Base-by-base conservation (phyloP, 37 sponge, comb jelly and placozoan species). In the Chondrosia reniformis region DNA sequence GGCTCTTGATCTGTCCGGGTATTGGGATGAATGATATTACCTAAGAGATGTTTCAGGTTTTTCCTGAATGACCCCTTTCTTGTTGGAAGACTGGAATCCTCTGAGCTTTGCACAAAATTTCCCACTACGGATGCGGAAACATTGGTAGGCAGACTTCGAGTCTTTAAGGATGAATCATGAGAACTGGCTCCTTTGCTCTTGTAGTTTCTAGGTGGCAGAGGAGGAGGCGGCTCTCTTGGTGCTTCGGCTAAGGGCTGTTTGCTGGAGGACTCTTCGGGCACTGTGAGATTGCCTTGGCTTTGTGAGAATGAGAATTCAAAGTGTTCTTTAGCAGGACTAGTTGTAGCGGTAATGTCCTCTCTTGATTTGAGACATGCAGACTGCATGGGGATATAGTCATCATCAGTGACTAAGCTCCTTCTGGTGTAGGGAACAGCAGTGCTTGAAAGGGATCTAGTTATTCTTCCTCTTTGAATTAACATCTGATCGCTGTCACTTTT, bases 341-440 rank as follows among this genome's bases (percentile, higher is more conserved):
- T 30, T 13, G 7, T 25, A 19, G n/a, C 30, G n/a, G 8, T 25
- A 30, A 59, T 19, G 9, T 6, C 30, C 4, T 59, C 22, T 7
- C 7, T 30, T 6, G 39, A 19, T 40, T 21, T 39, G 19, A 21
- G 42, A 69, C 37, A 41, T 40, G 72, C 72, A n/a, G 72, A 69
- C 24, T 40, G 39, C 72, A 69, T 69, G 12, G 72, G 72, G 9
- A 69, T 40, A 25, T 69, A 69, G 43, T 69, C 72, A 40, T 69
- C 72, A 22, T 59, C n/a, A n/a, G n/a, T n/a, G n/a, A n/a, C n/a
- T n/a, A n/a, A n/a, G n/a, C n/a, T n/a, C n/a, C n/a, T n/a, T 56
- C 58, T 56, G n/a, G 58, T 8, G 27, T 56, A 3, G 58, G 58
- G 4, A 28, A 56, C 27, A 28, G 58, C 9, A n/a, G n/a, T n/a